Percentiles rank a stretch among this genome's conserved stretches.
phyloP scores from a whole-genome alignment of 2,113 vertebrate species.

The Dasyurus viverrinus region DNA sequence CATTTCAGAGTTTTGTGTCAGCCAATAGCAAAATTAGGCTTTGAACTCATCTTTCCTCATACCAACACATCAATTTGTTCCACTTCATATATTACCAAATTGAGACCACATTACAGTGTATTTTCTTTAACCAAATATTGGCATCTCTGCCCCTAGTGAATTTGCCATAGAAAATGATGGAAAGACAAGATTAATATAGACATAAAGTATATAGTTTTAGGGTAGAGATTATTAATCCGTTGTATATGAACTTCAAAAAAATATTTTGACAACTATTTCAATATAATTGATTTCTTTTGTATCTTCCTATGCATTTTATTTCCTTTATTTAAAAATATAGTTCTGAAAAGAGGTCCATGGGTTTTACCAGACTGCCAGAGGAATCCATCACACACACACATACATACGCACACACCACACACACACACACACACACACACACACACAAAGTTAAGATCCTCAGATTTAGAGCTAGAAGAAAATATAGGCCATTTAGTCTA shows the following conservation, averaged over 20 bases:
- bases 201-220: background rate
- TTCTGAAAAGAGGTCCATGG: background rate
- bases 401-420: too few relatives aligned
- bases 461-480: background rate
- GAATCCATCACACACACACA: background rate
- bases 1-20: background rate
- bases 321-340: background rate
- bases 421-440: background rate
- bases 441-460: background rate
- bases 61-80: background rate
- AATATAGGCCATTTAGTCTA: background rate
- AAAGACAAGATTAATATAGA: background rate
- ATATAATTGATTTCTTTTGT: background rate
- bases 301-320: background rate
- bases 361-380: background rate
- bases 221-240: background rate
- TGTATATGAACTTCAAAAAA: background rate
- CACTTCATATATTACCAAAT: background rate
- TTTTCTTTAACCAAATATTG: background rate
- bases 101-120: background rate
- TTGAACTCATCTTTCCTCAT: background rate
- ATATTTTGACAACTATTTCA: background rate
- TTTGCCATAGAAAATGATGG: background rate
- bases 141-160: background rate
- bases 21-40: background rate